Conservation (phyloP, 1,140 invertebrate species). For the Halictus rubicundus region DNA sequence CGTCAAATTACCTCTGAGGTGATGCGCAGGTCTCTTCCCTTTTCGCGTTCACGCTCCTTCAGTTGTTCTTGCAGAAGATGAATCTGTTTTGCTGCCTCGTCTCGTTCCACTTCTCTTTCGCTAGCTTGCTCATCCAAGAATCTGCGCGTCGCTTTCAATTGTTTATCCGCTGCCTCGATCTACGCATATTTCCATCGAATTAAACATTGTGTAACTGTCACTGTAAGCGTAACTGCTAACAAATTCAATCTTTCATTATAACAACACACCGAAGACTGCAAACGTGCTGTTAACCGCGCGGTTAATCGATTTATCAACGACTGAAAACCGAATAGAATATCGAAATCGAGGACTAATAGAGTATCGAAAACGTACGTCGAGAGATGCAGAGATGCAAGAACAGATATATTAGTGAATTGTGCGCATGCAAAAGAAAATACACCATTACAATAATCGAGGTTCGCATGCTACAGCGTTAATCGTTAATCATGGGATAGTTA, state of each 20-base stretch:
- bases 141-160: constrained; percentile 85
- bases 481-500: constrained; percentile 1
- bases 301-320: no score
- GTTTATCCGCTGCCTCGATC: constrained; percentile 90
- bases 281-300: no score
- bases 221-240: no score
- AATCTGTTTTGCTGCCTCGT: constrained; percentile 86
- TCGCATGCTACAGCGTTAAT: constrained; percentile 9
- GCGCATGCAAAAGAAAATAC: neutral
- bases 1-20: constrained; percentile 74
- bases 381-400: no score
- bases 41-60: constrained; percentile 83
- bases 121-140: constrained; percentile 90
- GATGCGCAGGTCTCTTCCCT: constrained; percentile 77
- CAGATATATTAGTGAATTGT: neutral
- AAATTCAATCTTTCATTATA: neutral
- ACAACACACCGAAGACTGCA: no score
- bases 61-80: constrained; percentile 83
- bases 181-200: constrained; percentile 69
- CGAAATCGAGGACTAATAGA: no score
- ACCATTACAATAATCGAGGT: neutral
- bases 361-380: no score
- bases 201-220: constrained; percentile 6
- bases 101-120: constrained; percentile 89
- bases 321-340: no score